Evolutionary conservation across 1,140 invertebrate genomes (phyloP).

Genomic region (Stegodyphus dumicola): DNA sequence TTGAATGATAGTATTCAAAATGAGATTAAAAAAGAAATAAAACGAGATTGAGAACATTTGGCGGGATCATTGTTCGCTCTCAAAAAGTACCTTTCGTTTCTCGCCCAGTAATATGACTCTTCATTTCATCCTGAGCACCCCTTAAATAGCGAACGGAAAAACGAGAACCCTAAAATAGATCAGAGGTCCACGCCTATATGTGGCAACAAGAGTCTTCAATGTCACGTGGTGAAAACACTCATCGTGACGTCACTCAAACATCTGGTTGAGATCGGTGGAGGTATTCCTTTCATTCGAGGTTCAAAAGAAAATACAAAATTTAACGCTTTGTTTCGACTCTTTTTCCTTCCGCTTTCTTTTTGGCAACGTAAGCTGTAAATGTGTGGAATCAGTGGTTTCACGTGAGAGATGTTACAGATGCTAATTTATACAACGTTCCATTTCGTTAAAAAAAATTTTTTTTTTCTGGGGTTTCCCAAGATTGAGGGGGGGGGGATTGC

Average conservation of each 20-base stretch:
- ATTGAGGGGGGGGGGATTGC: too few species aligned
- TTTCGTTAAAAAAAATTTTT: too few species aligned
- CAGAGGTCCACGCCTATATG: constrained; percentile 36
- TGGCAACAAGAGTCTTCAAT: constrained; percentile 22
- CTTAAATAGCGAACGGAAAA: constrained; percentile 55
- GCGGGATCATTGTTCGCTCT: constrained; percentile 7
- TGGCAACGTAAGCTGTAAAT: neutral
- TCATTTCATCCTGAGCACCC: constrained; percentile 21
- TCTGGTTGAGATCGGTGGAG: constrained; percentile 38
- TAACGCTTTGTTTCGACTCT: neutral
- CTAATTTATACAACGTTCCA: too few species aligned
- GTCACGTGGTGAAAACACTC: constrained; percentile 31
- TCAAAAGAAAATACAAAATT: too few species aligned
- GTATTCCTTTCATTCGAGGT: constrained; percentile 21
- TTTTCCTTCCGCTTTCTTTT: neutral
- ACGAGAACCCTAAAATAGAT: constrained; percentile 52
- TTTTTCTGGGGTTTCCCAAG: too few species aligned
- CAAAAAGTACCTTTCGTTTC: constrained; percentile 27
- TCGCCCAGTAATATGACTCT: constrained; percentile 45
- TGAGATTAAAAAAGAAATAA: too few species aligned
- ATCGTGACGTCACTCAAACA: constrained; percentile 23
- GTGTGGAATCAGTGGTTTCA: too few species aligned
- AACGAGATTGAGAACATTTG: neutral
- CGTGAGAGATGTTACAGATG: too few species aligned
- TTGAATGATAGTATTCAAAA: too few species aligned